Evolutionary conservation across 2,113 vertebrate genomes (phyloP), one percentile per base, ranked within the genome.

Genomic region (Helogale parvula): DNA sequence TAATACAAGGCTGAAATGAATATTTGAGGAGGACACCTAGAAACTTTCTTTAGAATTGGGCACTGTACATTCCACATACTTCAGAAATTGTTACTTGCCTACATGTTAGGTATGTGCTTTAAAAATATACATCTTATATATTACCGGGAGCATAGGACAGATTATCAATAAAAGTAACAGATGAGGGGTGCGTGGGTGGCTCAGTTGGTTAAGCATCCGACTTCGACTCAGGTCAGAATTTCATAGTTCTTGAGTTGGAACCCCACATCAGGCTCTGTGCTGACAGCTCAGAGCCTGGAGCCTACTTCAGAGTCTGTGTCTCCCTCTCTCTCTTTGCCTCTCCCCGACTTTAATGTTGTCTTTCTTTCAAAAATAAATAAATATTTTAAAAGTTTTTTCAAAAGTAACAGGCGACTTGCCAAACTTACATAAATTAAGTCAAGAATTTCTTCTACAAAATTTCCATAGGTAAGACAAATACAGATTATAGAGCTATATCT

Each of bases 391-490:
- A 13, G 50, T 50, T 50, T 50, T 50, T 50, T 14, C 50, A 50
- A 99, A 99, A 99, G 99, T 97, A 99, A 99, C 98, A 98, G 99
- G 2, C 98, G 99, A 17, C 98, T 99, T 69, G 99, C 99, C 81
- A 99, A 99, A 99, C 99, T 87, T 99, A 99, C 99, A 99, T 99
- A 99, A 99, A 99, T 80, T 99, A 99, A 96, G 99, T 99, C 97
- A 99, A 99, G 98, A 99, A 99, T 97, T 99, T 99, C 95, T 99
- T 99, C 98, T 99, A 99, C 90, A 99, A 99, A 94, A 99, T 99
- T 98, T 99, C 99, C 90, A 99, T 99, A 99, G 99, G 99, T 88
- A 99, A 99, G 98, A 99, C 99, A 95, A 99, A 99, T 97, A 99
- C 99, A 96, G 99, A 99, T 98, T 99, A 99, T 23, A 99, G 99